Evolutionary conservation across 2,797 vertebrate species (phyloP).

Genomic region (Catostomus latipinnis): DNA sequence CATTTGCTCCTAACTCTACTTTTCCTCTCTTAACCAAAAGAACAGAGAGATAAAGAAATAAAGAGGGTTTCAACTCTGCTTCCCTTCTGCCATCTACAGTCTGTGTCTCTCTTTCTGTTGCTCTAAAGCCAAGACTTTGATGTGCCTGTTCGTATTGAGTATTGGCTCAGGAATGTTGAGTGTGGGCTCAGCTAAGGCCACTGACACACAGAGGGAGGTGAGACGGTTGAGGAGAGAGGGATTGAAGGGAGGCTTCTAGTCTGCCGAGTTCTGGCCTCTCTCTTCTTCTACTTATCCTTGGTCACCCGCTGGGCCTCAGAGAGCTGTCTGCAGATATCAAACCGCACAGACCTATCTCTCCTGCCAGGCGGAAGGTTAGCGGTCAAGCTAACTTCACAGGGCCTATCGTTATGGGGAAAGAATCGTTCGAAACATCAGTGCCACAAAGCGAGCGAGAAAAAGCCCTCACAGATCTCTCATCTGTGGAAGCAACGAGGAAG

Average conservation of each 20-base stretch:
- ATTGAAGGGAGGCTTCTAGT: conserved; percentile 16
- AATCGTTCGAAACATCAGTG: conserved; percentile 29
- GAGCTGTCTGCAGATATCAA: conserved; percentile 55
- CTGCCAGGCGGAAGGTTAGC: conserved; percentile 43
- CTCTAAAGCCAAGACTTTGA: conserved; percentile 40
- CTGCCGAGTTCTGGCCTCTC: conserved; percentile 41
- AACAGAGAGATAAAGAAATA: conserved; percentile 34
- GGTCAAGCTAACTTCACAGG: conserved; percentile 56
- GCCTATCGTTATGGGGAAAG: conserved; percentile 32
- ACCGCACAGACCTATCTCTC: conserved; percentile 40
- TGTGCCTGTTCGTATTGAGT: conserved; percentile 22
- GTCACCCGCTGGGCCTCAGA: conserved; percentile 49
- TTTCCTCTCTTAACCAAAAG: conserved; percentile 39
- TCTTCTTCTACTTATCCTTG: conserved; percentile 23
- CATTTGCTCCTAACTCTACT: conserved; percentile 26
- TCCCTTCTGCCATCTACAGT: conserved; percentile 9
- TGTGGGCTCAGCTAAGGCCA: conserved; percentile 26
- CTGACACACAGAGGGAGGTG: conserved; percentile 32
- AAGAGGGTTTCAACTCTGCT: conserved; percentile 27
- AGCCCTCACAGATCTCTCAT: conserved; percentile 28
- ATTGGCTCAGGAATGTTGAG: conserved; percentile 15
- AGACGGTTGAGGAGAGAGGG: neutral
- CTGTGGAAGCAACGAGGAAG: conserved; percentile 36
- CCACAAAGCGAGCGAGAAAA: conserved; percentile 20
- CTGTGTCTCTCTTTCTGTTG: conserved; percentile 26